Base-by-base conservation (phyloP, 2,113 vertebrate species). In the Chelonoidis abingdonii region DNA sequence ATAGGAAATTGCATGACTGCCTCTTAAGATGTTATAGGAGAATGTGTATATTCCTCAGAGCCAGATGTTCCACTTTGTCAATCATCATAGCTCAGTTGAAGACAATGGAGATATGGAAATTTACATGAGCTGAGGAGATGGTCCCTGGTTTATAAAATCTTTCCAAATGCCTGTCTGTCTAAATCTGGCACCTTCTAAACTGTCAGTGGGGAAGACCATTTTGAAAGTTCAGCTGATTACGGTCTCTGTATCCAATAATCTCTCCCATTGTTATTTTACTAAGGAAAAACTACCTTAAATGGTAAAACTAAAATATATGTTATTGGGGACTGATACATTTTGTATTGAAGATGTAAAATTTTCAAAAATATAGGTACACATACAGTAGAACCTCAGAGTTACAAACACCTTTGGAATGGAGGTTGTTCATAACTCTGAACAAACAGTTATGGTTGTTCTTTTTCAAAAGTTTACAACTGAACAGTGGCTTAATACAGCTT, bases 31-130 rank as follows among this genome's bases (percentile, higher is more conserved):
- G 91, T 86, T 95, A n/a, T 54, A 65, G 65, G 95, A 80, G 88
- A 87, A 93, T 94, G 94, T 78, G 84, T 41, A 65, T 81, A 38
- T 90, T 96, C 79, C 79, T 87, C 79, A 65, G 88, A 86, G 86
- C 86, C 76, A 92, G 65, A 91, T 85, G 91, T 92, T 94, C 82
- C 84, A 93, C 94, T 94, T 92, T 54, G 31, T 75, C 81, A 96
- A 83, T 88, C 92, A 19, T 35, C 81, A 2, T 0, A 89, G 78
- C 53, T 86, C 47, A 8, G 4, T 27, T 95, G 54, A 49, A 29
- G 89, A 86, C 75, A 86, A 1, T 82, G 62, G 65, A 94, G 79
- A 65, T 88, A 91, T 80, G 75, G 89, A 85, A 75, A 59, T 92
- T 94, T 80, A 29, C 90, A 25, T 75, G 88, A 88, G 56, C 72